Base-by-base conservation (phyloP, 2,888 invertebrate species). In the Rotaria socialis region DNA sequence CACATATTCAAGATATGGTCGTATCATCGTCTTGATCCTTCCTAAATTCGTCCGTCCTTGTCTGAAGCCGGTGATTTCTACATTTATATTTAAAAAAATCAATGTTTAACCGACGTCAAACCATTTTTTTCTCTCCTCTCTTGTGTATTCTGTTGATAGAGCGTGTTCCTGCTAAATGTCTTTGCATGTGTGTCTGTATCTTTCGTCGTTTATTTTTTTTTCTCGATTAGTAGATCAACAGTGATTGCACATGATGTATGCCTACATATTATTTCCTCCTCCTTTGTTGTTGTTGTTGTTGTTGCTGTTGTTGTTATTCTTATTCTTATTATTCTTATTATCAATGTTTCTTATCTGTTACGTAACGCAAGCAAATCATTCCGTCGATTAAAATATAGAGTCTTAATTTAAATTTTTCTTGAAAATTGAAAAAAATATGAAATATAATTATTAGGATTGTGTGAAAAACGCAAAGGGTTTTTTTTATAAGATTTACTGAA, bases 281-380 rank as follows among this genome's bases (percentile, higher is more conserved):
- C 16, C 27, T 14, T 14, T 67, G 0, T 67, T 19, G 16, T 19
- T 19, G 16, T 67, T 67, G 19, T 67, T 67, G 67, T 35, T 67
- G 67, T 67, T 67, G 67, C 35, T 67, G 4, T 67, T 67, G 10
- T 67, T 67, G 35, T 67, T 35, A 67, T 67, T 67, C 1, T 19
- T 19, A 14, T 67, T 67, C 14, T 67, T 67, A 35, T 67, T 67
- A 35, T 35, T 35, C 35, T 35, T 35, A 60, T 27, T 60, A 67
- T 67, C 35, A 19, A 67, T 67, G 67, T 67, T 41, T 35, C 11
- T 35, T 67, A 67, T 41, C 35, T 67, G 67, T 67, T 67, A 67
- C 35, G 35, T 67, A 67, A 67, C 35, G 67, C 67, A 67, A 67
- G 67, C 14, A 35, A 67, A 27, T 67, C 67, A 67, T 67, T 67